Base-by-base conservation (phyloP, 2,888 invertebrate genomes). In the Tortrix viridana region DNA sequence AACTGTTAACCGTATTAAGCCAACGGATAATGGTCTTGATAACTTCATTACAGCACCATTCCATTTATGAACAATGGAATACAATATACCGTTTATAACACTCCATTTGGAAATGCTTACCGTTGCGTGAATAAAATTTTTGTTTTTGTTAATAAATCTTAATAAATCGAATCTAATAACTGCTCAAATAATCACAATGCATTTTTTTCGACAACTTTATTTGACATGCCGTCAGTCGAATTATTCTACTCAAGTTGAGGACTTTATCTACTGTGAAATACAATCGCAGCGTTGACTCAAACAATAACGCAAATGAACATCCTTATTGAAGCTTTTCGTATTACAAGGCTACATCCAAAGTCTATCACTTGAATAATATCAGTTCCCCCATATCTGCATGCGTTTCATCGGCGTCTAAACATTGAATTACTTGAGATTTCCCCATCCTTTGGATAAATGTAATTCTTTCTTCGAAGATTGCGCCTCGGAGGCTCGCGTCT, bases 391-490 rank as follows among this genome's bases (percentile, higher is more conserved):
- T 69, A 73, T 80, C 79, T 77, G 76, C 76, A 79, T 79, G 73
- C 74, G 74, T 78, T 80, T 84, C 79, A 79, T 78, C 81, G 79
- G 79, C 74, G 71, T 75, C 75, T 78, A 83, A 86, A 82, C 87
- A 88, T 89, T 88, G 86, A 87, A 89, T 89, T 87, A 88, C 86
- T 77, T 70, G 81, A 85, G 87, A 89, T 89, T 89, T 86, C 80
- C 76, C 79, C 82, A 80, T 87, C 82, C 83, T 85, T 82, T 85
- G 81, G 81, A 86, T 88, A 88, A 89, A 91, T 87, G 89, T 90
- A 89, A 90, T 90, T 89, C 88, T 88, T 89, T 85, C 79, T 72
- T 76, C 78, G 83, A 83, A 88, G 89, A 91, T 91, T 90, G 88
- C 83, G 88, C 85, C 86, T 84, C 83, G 75, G 79, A 76, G 77